Conservation (phyloP, 2,113 vertebrate species). For the Chionomys nivalis region DNA sequence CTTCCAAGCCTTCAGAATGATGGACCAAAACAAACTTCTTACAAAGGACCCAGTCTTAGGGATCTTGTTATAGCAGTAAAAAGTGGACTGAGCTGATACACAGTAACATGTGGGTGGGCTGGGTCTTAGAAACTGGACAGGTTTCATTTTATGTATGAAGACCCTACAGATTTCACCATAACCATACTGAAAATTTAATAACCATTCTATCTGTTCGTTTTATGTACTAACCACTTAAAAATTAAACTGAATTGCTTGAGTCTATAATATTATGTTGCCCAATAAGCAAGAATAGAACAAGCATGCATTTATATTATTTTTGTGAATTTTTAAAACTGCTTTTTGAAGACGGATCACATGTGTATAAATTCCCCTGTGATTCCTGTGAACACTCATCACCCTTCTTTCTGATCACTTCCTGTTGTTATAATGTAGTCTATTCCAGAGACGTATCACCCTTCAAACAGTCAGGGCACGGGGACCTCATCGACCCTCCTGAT, state of each 20-base stretch:
- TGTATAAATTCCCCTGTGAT: background rate
- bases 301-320: background rate
- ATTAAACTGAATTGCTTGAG: background rate
- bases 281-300: background rate
- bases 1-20: background rate
- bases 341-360: background rate
- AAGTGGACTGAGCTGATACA: background rate
- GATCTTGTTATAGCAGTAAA: background rate
- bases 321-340: background rate
- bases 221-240: background rate
- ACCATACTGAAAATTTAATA: slow-evolving; percentile 2
- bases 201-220: background rate
- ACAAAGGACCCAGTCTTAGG: background rate
- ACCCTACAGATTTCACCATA: background rate
- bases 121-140: background rate
- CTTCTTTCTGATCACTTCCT: background rate
- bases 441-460: background rate
- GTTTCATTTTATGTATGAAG: background rate
- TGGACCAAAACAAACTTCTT: background rate
- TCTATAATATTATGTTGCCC: background rate
- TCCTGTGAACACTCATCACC: background rate
- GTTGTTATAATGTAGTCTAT: background rate
- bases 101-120: background rate
- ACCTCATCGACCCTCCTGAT: background rate
- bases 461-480: background rate